These are phyloP conservation scores for Goniozus legneri DNA, from an alignment of 1,140 invertebrate genomes.

Conservation along the genomic window DNA sequence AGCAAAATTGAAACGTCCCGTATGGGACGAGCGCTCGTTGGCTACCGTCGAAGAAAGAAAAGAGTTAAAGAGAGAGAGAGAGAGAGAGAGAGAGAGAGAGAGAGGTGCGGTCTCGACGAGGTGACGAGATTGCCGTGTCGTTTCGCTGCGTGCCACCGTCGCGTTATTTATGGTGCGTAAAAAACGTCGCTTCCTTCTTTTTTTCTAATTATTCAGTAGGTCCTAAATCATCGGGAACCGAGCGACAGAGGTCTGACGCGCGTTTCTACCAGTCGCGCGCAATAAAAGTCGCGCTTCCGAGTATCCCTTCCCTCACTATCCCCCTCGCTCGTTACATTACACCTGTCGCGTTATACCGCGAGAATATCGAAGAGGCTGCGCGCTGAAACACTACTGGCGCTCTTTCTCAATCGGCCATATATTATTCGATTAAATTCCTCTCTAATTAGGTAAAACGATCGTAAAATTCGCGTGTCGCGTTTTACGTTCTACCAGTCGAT, in stretches of 20 bases:
- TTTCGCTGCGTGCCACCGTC: background rate
- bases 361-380: conserved; percentile 2
- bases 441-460: too few relatives aligned
- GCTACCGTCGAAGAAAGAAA: background rate
- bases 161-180: conserved; percentile 18
- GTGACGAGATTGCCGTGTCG: too few relatives aligned
- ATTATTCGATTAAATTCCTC: too few relatives aligned
- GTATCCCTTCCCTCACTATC: conserved; percentile 5
- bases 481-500: too few relatives aligned
- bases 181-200: conserved; percentile 7
- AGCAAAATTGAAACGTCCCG: too few relatives aligned
- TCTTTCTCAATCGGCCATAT: conserved; percentile 14
- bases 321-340: too few relatives aligned
- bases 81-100: background rate
- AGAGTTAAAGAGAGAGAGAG: too few relatives aligned
- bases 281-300: conserved; percentile 17
- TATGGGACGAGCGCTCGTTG: too few relatives aligned
- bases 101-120: too few relatives aligned
- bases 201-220: conserved; percentile 16
- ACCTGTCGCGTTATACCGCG: conserved; percentile 20
- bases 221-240: conserved; percentile 12
- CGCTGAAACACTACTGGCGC: background rate
- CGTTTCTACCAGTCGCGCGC: conserved; percentile 1
- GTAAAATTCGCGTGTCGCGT: too few relatives aligned
- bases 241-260: background rate